Evolutionary conservation across 53 echinoderm and acorn worm species (phyloP).

Genomic region (Pentamera pediparva): DNA sequence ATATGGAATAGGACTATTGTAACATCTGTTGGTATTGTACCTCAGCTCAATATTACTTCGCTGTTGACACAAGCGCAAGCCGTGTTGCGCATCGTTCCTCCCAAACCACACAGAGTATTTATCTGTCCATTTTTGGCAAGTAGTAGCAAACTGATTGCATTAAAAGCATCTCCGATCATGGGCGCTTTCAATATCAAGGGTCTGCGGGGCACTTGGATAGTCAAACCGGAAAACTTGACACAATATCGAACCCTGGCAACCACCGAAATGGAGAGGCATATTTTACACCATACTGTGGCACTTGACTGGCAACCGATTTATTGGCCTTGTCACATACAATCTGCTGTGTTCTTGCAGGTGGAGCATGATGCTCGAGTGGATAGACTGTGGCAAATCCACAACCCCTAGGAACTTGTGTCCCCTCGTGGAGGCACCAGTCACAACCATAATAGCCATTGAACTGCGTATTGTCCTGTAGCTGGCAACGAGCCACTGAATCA

Average conservation of each 20-base stretch:
- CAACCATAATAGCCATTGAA: constrained; percentile 41
- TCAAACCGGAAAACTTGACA: constrained; percentile 23
- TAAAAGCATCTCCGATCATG: constrained; percentile 28
- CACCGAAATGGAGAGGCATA: neutral
- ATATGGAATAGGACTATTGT: too few relatives aligned
- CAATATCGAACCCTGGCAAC: constrained; percentile 21
- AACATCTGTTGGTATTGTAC: too few relatives aligned
- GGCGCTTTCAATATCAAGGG: constrained; percentile 40
- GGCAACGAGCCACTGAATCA: constrained; percentile 43
- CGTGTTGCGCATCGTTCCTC: too few relatives aligned
- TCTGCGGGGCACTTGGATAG: constrained; percentile 25
- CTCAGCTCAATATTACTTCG: too few relatives aligned
- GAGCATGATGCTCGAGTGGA: neutral
- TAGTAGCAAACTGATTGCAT: too few relatives aligned
- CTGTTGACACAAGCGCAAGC: too few relatives aligned
- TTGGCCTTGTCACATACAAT: neutral
- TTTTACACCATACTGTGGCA: constrained; percentile 1
- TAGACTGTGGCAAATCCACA: constrained; percentile 2
- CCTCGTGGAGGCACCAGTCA: constrained; percentile 20
- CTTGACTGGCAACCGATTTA: neutral
- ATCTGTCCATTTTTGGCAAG: too few relatives aligned
- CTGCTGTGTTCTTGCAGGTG: neutral
- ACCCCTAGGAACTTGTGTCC: constrained; percentile 1
- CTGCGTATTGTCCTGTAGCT: constrained; percentile 36
- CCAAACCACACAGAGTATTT: too few relatives aligned